Conservation (phyloP, 2,797 vertebrate genomes). For the Oreochromis mossambicus region DNA sequence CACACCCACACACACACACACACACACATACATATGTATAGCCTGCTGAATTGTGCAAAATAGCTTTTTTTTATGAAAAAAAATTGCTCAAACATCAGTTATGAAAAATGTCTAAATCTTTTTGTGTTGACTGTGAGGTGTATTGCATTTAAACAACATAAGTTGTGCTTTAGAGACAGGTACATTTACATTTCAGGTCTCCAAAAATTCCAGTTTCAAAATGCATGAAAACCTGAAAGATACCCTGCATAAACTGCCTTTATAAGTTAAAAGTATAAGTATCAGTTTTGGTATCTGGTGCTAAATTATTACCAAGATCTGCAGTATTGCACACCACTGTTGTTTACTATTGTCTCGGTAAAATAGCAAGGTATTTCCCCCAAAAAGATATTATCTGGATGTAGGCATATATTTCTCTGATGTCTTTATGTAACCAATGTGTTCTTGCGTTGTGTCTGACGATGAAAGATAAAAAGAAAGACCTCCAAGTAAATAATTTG, state of each 20-base stretch:
- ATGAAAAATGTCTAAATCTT: background rate
- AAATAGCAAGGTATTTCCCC: background rate
- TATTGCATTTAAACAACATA: background rate
- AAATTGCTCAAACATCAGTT: background rate
- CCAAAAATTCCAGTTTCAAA: background rate
- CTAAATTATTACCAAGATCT: background rate
- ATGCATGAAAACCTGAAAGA: fast-evolving
- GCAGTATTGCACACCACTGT: background rate
- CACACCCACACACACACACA: no score
- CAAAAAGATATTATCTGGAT: background rate
- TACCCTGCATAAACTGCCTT: background rate
- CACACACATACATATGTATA: no score
- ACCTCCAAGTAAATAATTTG: background rate
- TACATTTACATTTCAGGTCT: background rate
- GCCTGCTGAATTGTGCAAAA: no score
- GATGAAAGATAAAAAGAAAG: background rate
- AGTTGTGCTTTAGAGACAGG: background rate
- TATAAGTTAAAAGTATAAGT: background rate
- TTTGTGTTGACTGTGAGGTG: background rate
- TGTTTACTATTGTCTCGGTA: background rate
- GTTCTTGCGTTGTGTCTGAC: background rate
- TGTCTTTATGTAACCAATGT: background rate
- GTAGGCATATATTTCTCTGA: background rate
- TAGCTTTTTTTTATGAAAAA: no score
- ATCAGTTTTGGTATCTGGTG: background rate